A percentile compares a stretch with the other conserved stretches of the same genome.
Conservation (phyloP, 2,888 invertebrate genomes). For the Nomada ruficornis region DNA sequence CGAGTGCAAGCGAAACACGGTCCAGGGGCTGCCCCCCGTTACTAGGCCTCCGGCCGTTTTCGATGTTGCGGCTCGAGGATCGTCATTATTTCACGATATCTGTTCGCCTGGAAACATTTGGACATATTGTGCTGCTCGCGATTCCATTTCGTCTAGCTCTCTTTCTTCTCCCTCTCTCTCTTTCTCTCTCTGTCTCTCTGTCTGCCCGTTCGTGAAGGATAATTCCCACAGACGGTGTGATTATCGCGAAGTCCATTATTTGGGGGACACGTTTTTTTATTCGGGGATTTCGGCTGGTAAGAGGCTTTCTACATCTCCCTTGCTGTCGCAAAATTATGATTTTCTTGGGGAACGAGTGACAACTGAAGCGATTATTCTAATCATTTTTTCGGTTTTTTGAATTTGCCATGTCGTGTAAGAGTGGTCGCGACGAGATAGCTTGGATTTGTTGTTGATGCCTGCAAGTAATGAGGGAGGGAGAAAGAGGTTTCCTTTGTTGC, state of each 20-base stretch:
- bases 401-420: neutral
- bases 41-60: conserved; percentile 81
- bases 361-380: conserved; percentile 20
- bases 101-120: conserved; percentile 81
- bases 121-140: conserved; percentile 76
- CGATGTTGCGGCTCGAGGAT: conserved; percentile 78
- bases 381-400: neutral
- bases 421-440: neutral
- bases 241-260: conserved; percentile 39
- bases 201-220: conserved; percentile 37
- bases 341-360: conserved; percentile 5
- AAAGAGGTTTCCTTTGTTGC: neutral
- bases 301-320: conserved; percentile 37
- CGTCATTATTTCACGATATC: conserved; percentile 83
- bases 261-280: neutral
- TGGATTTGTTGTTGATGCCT: neutral
- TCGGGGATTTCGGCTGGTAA: conserved; percentile 22
- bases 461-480: too few relatives aligned
- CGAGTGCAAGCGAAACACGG: conserved; percentile 46
- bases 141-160: conserved; percentile 22
- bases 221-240: conserved; percentile 64
- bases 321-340: neutral
- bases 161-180: conserved; percentile 27
- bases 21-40: conserved; percentile 79
- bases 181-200: neutral